phyloP scores from a whole-genome alignment of 1,140 invertebrate species.

The Coelopa frigida region DNA sequence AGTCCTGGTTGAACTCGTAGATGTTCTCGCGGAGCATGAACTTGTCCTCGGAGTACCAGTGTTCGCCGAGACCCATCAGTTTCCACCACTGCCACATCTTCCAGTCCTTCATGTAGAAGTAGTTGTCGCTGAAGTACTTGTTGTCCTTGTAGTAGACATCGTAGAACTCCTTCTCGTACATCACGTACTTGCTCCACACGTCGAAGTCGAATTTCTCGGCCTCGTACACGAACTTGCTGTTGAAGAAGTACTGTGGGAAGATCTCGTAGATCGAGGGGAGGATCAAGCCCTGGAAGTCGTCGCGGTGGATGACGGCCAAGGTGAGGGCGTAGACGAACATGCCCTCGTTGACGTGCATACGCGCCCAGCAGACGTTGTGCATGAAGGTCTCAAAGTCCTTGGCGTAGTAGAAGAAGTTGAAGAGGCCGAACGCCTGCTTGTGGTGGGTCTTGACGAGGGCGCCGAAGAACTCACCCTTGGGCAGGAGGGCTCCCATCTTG shows the following conservation, averaged over 20 bases:
- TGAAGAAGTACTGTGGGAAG: conserved; percentile 51
- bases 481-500: conserved; percentile 37
- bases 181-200: conserved; percentile 14
- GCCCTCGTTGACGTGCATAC: conserved; percentile 50
- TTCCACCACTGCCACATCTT: conserved; percentile 43
- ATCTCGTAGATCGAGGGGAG: conserved; percentile 54
- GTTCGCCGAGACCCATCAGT: conserved; percentile 34
- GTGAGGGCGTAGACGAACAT: conserved; percentile 51
- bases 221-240: conserved; percentile 13
- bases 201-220: conserved; percentile 18
- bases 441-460: conserved; percentile 42
- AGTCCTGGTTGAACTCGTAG: conserved; percentile 5
- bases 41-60: conserved; percentile 12
- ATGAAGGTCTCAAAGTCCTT: conserved; percentile 55
- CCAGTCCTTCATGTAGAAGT: conserved; percentile 39
- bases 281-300: conserved; percentile 49
- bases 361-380: conserved; percentile 51
- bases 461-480: conserved; percentile 49
- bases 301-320: conserved; percentile 48
- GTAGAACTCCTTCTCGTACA: conserved; percentile 13
- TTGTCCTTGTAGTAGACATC: conserved; percentile 11
- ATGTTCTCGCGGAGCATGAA: conserved; percentile 11
- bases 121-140: not conserved
- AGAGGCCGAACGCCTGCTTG: conserved; percentile 47
- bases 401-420: conserved; percentile 50